A percentile compares a stretch with the other conserved stretches of the same genome.
Conservation (phyloP, 2,888 invertebrate species). For the Drosophila atripex region DNA sequence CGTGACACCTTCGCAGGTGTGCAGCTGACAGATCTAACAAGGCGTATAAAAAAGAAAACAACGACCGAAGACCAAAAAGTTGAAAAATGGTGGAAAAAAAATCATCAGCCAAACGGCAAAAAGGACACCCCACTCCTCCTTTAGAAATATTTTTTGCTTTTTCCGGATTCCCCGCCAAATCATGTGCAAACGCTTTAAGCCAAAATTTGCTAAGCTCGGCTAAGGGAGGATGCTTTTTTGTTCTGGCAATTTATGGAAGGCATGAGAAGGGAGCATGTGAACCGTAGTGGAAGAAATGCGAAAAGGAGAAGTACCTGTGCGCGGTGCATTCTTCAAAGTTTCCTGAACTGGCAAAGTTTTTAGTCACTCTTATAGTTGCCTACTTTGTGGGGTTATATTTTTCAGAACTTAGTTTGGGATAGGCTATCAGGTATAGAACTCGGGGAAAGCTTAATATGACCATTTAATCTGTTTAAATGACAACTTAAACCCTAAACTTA, state of each 20-base stretch:
- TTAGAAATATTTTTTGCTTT: constrained; percentile 3
- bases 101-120: constrained; percentile 37
- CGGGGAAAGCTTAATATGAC: too few relatives aligned
- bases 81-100: constrained; percentile 26
- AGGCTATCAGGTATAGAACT: too few relatives aligned
- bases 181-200: constrained; percentile 63
- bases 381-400: constrained; percentile 33
- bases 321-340: constrained; percentile 32
- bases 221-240: constrained; percentile 24
- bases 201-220: constrained; percentile 47
- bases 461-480: too few relatives aligned
- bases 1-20: constrained; percentile 40
- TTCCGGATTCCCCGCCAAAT: constrained; percentile 51
- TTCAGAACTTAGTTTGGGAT: neutral
- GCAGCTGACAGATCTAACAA: constrained; percentile 64
- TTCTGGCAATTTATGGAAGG: constrained; percentile 37
- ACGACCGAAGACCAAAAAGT: constrained; percentile 14
- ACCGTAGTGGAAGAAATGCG: constrained; percentile 2
- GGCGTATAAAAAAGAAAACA: constrained; percentile 22
- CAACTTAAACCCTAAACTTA: constrained; percentile 1
- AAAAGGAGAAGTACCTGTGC: constrained; percentile 12
- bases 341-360: constrained; percentile 52
- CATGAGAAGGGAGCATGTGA: constrained; percentile 2
- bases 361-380: constrained; percentile 42
- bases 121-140: constrained; percentile 11